Evolutionary conservation across 2,888 invertebrate species (phyloP).

Genomic region (Helicoverpa assulta): DNA sequence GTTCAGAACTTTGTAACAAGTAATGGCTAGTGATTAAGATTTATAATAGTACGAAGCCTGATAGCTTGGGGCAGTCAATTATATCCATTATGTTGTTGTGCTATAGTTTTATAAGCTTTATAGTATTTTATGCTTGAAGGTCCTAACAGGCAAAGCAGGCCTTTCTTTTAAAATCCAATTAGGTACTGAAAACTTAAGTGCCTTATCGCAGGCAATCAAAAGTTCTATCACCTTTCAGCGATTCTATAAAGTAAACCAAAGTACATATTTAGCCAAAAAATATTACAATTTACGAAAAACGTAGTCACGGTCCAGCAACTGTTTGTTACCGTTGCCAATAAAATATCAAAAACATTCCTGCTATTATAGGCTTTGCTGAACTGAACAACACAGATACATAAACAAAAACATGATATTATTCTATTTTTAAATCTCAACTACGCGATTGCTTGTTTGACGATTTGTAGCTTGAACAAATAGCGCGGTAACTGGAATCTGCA

Average conservation of each 20-base stretch:
- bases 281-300: background rate
- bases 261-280: too few relatives aligned
- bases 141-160: background rate
- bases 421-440: slow-evolving; percentile 10
- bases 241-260: too few relatives aligned
- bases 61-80: slow-evolving; percentile 12
- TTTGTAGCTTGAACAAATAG: background rate
- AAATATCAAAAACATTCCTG: slow-evolving; percentile 4
- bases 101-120: slow-evolving; percentile 3
- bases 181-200: too few relatives aligned
- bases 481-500: background rate
- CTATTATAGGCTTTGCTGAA: background rate
- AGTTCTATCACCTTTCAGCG: too few relatives aligned
- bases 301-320: background rate
- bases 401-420: slow-evolving; percentile 12
- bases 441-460: background rate
- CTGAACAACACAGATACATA: background rate
- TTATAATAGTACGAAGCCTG: slow-evolving; percentile 20
- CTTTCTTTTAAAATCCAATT: background rate
- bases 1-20: slow-evolving; percentile 28
- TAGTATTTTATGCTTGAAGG: background rate
- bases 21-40: slow-evolving; percentile 33
- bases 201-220: too few relatives aligned
- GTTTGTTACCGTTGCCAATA: background rate
- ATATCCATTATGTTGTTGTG: slow-evolving; percentile 3